A percentile compares a stretch with the other conserved stretches of the same genome.
phyloP scores from a whole-genome alignment of 2,113 vertebrate species.

The Todiramphus saurophagus region DNA sequence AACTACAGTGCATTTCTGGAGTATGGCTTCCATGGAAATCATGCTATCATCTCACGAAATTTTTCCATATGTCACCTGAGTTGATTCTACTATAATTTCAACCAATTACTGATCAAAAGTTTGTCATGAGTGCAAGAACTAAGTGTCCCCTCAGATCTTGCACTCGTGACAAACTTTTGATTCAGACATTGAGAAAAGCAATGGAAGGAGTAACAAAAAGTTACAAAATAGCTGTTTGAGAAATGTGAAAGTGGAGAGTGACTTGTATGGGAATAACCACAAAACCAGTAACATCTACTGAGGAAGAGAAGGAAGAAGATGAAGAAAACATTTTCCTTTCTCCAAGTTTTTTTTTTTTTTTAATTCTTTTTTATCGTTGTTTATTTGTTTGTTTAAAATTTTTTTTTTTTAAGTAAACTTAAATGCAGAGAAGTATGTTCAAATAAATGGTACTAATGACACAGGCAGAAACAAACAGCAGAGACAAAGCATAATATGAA shows the following conservation, averaged over 20 bases:
- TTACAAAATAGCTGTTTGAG: background rate
- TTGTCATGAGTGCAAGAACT: background rate
- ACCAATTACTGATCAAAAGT: background rate
- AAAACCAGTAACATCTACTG: background rate
- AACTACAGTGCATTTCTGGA: background rate
- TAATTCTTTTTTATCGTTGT: background rate
- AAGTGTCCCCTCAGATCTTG: background rate
- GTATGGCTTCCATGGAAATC: background rate
- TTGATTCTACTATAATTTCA: background rate
- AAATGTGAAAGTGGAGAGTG: background rate
- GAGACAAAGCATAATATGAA: background rate
- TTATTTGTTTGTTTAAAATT: too few relatives aligned
- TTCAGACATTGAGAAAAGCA: background rate
- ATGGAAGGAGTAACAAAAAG: background rate
- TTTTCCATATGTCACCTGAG: background rate
- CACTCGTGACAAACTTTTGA: background rate
- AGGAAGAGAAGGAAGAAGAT: background rate
- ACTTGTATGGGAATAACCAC: background rate
- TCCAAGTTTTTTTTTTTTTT: background rate
- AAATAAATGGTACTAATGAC: background rate
- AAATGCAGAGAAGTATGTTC: background rate
- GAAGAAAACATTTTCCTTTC: background rate
- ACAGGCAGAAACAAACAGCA: background rate
- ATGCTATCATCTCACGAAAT: background rate
- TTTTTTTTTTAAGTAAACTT: background rate